phyloP scores from a whole-genome alignment of 2,888 invertebrate genomes.

The Drosophila setosimentum region DNA sequence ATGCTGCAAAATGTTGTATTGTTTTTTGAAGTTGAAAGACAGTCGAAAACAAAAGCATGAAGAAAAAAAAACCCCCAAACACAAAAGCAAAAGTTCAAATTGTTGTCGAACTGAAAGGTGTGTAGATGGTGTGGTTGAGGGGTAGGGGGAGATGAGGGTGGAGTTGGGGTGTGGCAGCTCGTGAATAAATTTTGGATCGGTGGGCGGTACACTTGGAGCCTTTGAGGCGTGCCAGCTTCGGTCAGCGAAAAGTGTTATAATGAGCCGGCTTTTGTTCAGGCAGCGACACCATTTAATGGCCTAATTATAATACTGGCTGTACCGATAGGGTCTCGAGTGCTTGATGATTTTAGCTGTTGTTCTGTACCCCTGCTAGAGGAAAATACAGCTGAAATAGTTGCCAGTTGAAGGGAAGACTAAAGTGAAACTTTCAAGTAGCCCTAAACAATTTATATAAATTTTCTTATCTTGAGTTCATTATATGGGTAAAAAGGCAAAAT shows the following conservation, averaged over 20 bases:
- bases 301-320: slow-evolving; percentile 41
- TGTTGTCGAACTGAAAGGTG: slow-evolving; percentile 23
- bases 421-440: not conserved
- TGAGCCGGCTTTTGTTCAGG: slow-evolving; percentile 49
- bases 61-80: slow-evolving; percentile 25
- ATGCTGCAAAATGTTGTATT: slow-evolving; percentile 63
- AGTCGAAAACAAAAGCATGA: slow-evolving; percentile 19
- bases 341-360: slow-evolving; percentile 1
- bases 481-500: not conserved
- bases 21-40: slow-evolving; percentile 56
- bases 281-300: slow-evolving; percentile 38
- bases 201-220: not conserved
- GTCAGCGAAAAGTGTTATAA: slow-evolving; percentile 64
- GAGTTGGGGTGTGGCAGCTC: not conserved
- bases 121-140: not conserved
- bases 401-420: not conserved
- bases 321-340: slow-evolving; percentile 22
- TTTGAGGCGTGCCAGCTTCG: slow-evolving; percentile 24
- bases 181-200: not conserved
- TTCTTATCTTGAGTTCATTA: not conserved
- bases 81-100: slow-evolving; percentile 59
- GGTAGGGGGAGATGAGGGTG: no score
- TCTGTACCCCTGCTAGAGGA: not conserved
- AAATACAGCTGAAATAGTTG: not conserved
- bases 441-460: not conserved